Percentiles rank a stretch among this genome's conserved stretches.
Evolutionary conservation across 2,888 invertebrate species (phyloP).

Genomic region (Drosophila mulleri): DNA sequence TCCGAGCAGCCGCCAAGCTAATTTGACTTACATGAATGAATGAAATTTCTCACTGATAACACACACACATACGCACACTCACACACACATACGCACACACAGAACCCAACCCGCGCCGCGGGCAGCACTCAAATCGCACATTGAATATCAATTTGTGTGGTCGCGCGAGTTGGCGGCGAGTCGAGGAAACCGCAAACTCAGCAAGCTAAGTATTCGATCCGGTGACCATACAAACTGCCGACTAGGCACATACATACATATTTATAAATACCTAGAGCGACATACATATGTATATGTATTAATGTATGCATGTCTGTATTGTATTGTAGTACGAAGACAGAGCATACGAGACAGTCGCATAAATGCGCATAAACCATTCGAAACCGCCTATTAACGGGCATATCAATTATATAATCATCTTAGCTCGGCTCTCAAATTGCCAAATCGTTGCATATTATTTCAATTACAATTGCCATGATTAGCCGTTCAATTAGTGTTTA

Average conservation of each 20-base stretch:
- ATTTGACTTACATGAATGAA: constrained; percentile 76
- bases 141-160: constrained; percentile 64
- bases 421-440: constrained; percentile 5
- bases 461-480: not conserved
- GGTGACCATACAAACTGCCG: constrained; percentile 44
- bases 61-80: constrained; percentile 26
- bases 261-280: not conserved
- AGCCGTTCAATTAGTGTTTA: not conserved
- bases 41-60: constrained; percentile 68
- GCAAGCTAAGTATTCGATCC: constrained; percentile 36
- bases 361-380: constrained; percentile 40
- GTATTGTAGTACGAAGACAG: constrained; percentile 21
- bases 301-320: not conserved
- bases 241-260: constrained; percentile 38
- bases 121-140: constrained; percentile 35
- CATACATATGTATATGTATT: not conserved
- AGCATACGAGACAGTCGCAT: constrained; percentile 37
- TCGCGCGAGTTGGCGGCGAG: constrained; percentile 56
- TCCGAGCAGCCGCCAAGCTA: constrained; percentile 42
- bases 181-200: constrained; percentile 55
- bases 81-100: constrained; percentile 12
- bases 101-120: not conserved
- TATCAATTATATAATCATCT: constrained; percentile 21
- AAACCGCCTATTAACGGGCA: constrained; percentile 16
- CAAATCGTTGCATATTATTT: not conserved